Evolutionary conservation across 2,888 invertebrate genomes (phyloP).

Genomic region (Acanthosoma haemorrhoidale): DNA sequence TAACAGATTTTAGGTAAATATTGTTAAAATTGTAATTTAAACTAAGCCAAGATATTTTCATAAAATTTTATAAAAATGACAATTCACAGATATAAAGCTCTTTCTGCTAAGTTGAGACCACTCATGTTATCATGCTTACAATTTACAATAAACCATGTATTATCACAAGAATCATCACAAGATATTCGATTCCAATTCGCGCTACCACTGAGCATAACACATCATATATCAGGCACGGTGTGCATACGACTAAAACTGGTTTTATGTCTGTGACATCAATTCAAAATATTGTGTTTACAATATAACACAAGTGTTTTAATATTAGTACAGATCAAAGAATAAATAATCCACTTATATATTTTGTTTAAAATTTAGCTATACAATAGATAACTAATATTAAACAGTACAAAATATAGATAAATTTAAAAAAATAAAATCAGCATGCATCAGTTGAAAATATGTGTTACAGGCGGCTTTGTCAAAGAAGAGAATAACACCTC

Average conservation of each 20-base stretch:
- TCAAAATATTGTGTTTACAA: not conserved
- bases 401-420: not conserved
- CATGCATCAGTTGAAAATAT: not conserved
- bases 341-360: not conserved
- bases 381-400: too few relatives aligned
- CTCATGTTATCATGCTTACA: not conserved
- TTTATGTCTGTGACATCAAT: not conserved
- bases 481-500: too few relatives aligned
- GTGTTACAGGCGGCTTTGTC: not conserved
- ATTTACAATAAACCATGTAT: slow-evolving; percentile 1
- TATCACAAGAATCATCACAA: slow-evolving; percentile 12
- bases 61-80: not conserved
- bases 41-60: not conserved
- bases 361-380: too few relatives aligned
- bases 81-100: not conserved
- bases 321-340: not conserved
- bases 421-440: not conserved
- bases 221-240: not conserved
- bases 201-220: not conserved
- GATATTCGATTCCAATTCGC: slow-evolving; percentile 6
- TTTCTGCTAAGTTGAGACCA: not conserved
- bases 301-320: not conserved
- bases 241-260: not conserved
- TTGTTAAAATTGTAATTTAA: not conserved
- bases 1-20: not conserved